phyloP scores from a whole-genome alignment of 2,888 invertebrate genomes.

The Zele albiditarsus region DNA sequence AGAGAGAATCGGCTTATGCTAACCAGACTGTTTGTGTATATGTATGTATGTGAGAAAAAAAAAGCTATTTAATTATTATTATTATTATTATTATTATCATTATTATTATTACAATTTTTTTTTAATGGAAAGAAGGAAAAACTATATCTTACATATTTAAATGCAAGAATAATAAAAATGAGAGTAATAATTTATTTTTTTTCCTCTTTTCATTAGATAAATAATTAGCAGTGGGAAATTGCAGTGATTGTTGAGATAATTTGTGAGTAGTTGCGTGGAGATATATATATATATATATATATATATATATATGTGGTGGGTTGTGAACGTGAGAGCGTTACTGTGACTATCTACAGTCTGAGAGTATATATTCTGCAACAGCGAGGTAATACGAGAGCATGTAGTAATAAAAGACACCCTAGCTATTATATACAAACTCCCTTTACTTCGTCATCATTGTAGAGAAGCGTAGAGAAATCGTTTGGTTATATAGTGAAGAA shows the following conservation, averaged over 20 bases:
- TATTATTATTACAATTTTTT: no score
- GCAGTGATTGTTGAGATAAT: conserved; percentile 10
- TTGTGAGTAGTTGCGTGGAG: neutral
- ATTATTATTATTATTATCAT: no score
- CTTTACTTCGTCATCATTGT: neutral
- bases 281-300: neutral
- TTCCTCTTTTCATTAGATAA: neutral
- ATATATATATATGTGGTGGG: neutral
- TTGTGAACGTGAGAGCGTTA: conserved; percentile 46
- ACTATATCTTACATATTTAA: neutral
- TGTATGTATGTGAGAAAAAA: conserved; percentile 3
- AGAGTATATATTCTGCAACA: conserved; percentile 50
- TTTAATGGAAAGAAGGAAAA: no score
- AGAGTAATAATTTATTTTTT: neutral
- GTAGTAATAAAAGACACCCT: conserved; percentile 66
- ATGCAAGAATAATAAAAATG: neutral
- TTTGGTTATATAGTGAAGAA: neutral
- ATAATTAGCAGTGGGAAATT: conserved; percentile 11
- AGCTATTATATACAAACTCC: conserved; percentile 60
- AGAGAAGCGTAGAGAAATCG: neutral
- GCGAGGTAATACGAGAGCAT: conserved; percentile 64
- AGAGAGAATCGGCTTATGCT: conserved; percentile 25
- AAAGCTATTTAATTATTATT: neutral
- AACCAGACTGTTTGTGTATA: conserved; percentile 6
- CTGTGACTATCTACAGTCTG: conserved; percentile 38